phyloP scores from a whole-genome alignment of 2,797 vertebrate species.

The Chelidonichthys spinosus region DNA sequence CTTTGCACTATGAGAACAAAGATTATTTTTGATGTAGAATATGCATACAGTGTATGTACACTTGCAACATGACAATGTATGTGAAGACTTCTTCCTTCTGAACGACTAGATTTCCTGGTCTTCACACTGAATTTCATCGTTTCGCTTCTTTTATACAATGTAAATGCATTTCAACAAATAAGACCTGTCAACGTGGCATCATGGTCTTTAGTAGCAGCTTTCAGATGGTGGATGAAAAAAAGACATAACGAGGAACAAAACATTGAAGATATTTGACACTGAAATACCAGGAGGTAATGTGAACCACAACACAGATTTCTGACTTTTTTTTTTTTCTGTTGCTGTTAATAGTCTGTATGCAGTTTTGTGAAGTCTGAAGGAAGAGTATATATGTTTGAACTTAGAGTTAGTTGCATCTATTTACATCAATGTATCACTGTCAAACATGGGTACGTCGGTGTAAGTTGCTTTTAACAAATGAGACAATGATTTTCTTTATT shows the following conservation, averaged over 20 bases:
- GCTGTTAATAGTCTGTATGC: slow-evolving; percentile 10
- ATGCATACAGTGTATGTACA: slow-evolving; percentile 39
- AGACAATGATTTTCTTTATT: neutral
- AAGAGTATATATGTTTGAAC: slow-evolving; percentile 17
- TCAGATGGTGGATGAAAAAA: neutral
- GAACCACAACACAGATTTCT: neutral
- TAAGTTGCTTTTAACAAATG: slow-evolving; percentile 7
- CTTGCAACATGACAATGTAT: slow-evolving; percentile 17
- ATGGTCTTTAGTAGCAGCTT: neutral
- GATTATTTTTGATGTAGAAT: slow-evolving; percentile 24
- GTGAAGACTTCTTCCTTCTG: neutral
- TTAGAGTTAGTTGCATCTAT: slow-evolving; percentile 15
- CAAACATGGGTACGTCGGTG: neutral
- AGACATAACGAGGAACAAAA: neutral
- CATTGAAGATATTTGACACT: neutral
- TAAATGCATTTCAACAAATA: slow-evolving; percentile 5
- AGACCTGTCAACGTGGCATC: no score
- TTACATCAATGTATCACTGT: slow-evolving; percentile 11
- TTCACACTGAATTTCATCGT: neutral
- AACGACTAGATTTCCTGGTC: slow-evolving; percentile 2
- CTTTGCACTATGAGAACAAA: slow-evolving; percentile 25
- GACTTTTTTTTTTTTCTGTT: no score
- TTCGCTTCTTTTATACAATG: neutral
- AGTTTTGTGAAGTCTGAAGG: slow-evolving; percentile 24
- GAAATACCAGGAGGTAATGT: neutral